phyloP scores from a whole-genome alignment of 2,797 vertebrate species.

The Trachops cirrhosus region DNA sequence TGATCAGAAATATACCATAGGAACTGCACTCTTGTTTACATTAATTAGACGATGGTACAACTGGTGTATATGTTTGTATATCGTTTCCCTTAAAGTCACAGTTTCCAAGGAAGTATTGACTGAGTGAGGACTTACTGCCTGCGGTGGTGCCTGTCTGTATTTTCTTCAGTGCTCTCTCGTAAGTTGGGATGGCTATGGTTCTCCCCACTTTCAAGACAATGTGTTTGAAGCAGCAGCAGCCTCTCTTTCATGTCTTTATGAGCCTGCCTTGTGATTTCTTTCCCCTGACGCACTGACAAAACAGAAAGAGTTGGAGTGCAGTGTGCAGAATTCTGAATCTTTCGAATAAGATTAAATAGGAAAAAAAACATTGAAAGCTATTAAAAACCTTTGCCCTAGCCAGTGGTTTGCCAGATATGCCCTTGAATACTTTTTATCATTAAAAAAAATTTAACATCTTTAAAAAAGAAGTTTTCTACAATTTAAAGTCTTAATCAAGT shows the following conservation, averaged over 20 bases:
- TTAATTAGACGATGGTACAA: not conserved
- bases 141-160: rapidly evolving
- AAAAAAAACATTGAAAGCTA: not conserved
- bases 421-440: not conserved
- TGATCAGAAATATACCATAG: not conserved
- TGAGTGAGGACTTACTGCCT: not conserved
- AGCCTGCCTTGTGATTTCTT: not conserved
- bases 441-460: not conserved
- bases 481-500: slow-evolving; percentile 3
- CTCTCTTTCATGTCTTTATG: not conserved
- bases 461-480: not conserved
- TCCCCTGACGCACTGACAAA: not conserved
- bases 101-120: not conserved
- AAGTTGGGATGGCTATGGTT: not conserved
- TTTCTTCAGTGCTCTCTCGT: not conserved
- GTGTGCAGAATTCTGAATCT: not conserved
- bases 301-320: not conserved
- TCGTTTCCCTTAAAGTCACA: not conserved
- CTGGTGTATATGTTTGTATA: not conserved
- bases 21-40: not conserved
- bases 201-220: not conserved
- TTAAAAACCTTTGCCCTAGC: not conserved
- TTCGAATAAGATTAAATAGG: not conserved
- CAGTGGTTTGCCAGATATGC: not conserved
- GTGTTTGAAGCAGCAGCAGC: not conserved